A percentile compares a stretch with the other conserved stretches of the same genome.
Evolutionary conservation across 2,888 invertebrate genomes (phyloP).

Genomic region (Zygothrica quintamaculata): DNA sequence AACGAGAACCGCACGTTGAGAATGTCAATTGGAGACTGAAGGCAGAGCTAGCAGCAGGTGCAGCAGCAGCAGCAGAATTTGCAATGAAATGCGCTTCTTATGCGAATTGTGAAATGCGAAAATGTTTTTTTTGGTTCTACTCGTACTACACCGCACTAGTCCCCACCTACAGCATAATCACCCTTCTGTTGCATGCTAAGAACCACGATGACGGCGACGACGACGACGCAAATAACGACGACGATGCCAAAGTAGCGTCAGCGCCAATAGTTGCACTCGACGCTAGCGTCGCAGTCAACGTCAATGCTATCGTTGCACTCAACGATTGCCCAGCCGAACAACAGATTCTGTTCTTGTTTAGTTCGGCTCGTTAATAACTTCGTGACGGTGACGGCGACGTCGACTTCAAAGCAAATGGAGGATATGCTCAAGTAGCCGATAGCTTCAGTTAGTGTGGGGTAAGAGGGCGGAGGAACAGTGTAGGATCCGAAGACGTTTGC

Average conservation of each 20-base stretch:
- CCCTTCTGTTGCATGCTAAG: conserved; percentile 19
- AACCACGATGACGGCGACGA: conserved; percentile 43
- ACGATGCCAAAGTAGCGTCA: conserved; percentile 48
- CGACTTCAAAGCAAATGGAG: conserved; percentile 25
- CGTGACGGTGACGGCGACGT: conserved; percentile 11
- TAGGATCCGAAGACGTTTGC: conserved; percentile 38
- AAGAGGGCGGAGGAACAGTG: conserved; percentile 4
- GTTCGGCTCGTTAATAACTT: conserved; percentile 38
- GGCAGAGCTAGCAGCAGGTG: conserved; percentile 55
- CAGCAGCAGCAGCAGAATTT: conserved; percentile 53
- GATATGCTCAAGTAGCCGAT: conserved; percentile 33
- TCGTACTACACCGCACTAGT: neutral
- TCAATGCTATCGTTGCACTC: conserved; percentile 66
- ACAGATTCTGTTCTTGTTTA: conserved; percentile 48
- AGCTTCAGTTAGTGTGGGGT: conserved; percentile 19
- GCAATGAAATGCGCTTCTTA: conserved; percentile 76
- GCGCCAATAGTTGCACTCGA: conserved; percentile 76
- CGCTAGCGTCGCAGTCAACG: conserved; percentile 60
- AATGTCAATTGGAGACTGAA: conserved; percentile 85
- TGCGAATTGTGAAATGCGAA: conserved; percentile 61
- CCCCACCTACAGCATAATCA: too few relatives aligned
- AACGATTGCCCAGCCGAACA: conserved; percentile 31
- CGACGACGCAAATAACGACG: conserved; percentile 58
- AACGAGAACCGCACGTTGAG: conserved; percentile 83
- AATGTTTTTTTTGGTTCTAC: conserved; percentile 24